A percentile compares a stretch with the other conserved stretches of the same genome.
Conservation (phyloP, 2,888 invertebrate species). For the Chymomyza procnemis region DNA sequence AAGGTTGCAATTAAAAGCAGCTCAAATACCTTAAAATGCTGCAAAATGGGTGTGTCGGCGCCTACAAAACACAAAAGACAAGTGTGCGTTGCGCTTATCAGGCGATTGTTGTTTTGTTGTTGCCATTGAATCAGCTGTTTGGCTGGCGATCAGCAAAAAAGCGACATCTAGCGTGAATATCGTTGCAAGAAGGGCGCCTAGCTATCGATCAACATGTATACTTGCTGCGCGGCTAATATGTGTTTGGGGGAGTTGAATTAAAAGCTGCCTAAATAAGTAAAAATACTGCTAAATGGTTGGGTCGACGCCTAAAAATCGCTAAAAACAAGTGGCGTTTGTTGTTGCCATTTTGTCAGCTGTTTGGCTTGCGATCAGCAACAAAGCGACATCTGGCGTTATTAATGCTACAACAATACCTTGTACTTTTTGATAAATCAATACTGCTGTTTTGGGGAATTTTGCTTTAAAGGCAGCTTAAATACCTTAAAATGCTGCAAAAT, state of each 20-base stretch:
- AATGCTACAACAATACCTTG: no score
- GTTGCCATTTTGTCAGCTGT: slow-evolving; percentile 47
- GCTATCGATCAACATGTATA: no score
- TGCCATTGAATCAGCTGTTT: slow-evolving; percentile 45
- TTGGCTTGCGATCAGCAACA: slow-evolving; percentile 22
- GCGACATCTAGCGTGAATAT: neutral
- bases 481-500: slow-evolving; percentile 35
- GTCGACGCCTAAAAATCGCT: slow-evolving; percentile 10
- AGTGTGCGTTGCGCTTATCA: slow-evolving; percentile 24
- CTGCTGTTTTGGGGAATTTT: no score
- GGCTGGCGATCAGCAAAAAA: slow-evolving; percentile 13
- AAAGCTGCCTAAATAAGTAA: slow-evolving; percentile 24
- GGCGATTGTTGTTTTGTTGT: slow-evolving; percentile 34
- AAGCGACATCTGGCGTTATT: neutral
- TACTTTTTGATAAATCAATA: no score
- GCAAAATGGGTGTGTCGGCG: slow-evolving; percentile 14
- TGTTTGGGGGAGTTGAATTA: no score
- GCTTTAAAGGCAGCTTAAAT: neutral
- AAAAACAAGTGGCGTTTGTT: neutral
- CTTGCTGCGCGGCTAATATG: no score
- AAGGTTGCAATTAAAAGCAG: neutral
- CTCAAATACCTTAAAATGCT: slow-evolving; percentile 34
- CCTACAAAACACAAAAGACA: slow-evolving; percentile 11
- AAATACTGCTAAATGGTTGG: slow-evolving; percentile 25
- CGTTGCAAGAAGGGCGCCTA: neutral